Conservation (phyloP, 2,113 vertebrate species). For the Oryzias curvinotus region DNA sequence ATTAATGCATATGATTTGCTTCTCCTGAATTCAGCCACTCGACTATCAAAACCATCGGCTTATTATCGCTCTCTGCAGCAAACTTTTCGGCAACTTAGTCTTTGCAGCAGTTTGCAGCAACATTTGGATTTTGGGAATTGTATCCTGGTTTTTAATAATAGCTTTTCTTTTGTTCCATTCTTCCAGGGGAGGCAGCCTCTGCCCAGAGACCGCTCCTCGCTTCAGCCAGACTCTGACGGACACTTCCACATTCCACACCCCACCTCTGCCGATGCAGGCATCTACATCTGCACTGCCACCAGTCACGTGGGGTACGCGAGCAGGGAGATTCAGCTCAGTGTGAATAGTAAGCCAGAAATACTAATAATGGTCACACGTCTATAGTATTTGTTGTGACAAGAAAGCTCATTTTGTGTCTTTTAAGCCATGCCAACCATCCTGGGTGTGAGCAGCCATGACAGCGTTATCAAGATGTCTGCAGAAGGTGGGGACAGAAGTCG, state of each 20-base stretch:
- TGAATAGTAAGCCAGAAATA: conserved; percentile 83
- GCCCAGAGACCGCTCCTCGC: conserved; percentile 20
- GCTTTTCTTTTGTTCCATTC: conserved; percentile 7
- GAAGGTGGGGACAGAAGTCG: conserved; percentile 82
- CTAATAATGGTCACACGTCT: not conserved
- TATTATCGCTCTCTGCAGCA: no score
- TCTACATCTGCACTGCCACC: conserved; percentile 88
- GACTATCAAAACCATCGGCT: no score
- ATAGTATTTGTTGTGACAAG: no score
- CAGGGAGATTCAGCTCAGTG: conserved; percentile 82
- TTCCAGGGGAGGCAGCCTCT: conserved; percentile 78
- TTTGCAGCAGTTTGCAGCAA: not conserved
- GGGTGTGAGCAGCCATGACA: conserved; percentile 6
- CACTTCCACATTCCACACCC: conserved; percentile 79
- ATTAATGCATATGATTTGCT: no score
- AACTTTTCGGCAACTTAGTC: no score
- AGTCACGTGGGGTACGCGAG: conserved; percentile 85
- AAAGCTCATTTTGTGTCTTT: conserved; percentile 3
- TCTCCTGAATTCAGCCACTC: no score
- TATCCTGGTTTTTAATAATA: conserved; percentile 11
- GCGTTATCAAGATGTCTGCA: conserved; percentile 69
- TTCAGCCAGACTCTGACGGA: conserved; percentile 70
- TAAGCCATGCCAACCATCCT: conserved; percentile 84
- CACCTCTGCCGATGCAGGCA: conserved; percentile 73
- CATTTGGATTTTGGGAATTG: conserved; percentile 5